phyloP scores from a whole-genome alignment of 1,140 invertebrate species.

The Acromyrmex heyeri region DNA sequence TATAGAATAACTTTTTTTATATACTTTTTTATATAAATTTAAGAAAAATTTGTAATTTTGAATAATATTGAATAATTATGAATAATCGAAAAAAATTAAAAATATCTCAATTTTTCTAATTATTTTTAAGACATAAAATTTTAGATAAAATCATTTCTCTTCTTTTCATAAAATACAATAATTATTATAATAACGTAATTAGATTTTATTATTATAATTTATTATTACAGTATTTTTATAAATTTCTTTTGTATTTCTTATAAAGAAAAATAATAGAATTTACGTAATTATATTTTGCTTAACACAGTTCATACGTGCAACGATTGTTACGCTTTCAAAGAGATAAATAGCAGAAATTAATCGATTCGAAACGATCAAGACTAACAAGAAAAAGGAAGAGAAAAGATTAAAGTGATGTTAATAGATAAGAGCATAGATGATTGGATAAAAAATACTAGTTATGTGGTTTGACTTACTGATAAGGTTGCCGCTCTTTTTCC shows the following conservation, averaged over 20 bases:
- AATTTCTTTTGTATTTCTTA: not conserved
- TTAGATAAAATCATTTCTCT: not conserved
- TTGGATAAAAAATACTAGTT: conserved; percentile 57
- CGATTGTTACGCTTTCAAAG: not conserved
- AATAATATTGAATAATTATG: not conserved
- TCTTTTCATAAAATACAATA: not conserved
- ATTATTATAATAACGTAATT: not conserved
- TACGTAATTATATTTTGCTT: not conserved
- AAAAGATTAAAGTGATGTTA: conserved; percentile 40
- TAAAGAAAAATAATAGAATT: not conserved
- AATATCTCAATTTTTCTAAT: not conserved
- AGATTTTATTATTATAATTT: not conserved
- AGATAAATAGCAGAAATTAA: conserved; percentile 31
- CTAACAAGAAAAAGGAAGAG: conserved; percentile 29
- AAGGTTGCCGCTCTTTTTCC: conserved; percentile 34
- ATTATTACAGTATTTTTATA: conserved; percentile 3
- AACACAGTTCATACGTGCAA: conserved; percentile 2
- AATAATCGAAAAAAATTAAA: conserved; percentile 1
- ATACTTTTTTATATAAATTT: not conserved
- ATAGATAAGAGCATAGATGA: conserved; percentile 62
- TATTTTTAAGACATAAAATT: not conserved
- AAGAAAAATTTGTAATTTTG: not conserved
- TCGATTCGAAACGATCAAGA: not conserved
- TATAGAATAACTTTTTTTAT: not conserved
- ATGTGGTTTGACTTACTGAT: conserved; percentile 65